These are phyloP conservation scores for Triplophysa yarkandensis DNA, from an alignment of 2,797 vertebrate genomes.

Conservation along the genomic window DNA sequence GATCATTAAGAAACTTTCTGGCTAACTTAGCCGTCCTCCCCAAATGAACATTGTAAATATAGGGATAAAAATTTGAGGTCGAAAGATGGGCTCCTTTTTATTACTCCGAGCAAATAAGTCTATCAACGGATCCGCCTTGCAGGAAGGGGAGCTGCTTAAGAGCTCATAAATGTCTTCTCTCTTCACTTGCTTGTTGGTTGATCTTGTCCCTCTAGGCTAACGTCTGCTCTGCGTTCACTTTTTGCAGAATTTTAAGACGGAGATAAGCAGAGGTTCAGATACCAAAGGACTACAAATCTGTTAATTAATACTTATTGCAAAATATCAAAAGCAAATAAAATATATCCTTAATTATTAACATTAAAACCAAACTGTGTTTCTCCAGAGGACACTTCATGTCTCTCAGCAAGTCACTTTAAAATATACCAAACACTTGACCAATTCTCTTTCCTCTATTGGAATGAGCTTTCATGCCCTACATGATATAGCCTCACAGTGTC, in stretches of 20 bases:
- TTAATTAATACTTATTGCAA: not conserved
- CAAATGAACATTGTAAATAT: slow-evolving; percentile 63
- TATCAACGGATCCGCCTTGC: slow-evolving; percentile 69
- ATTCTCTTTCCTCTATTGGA: too few relatives aligned
- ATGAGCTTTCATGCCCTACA: too few relatives aligned
- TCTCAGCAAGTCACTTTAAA: too few relatives aligned
- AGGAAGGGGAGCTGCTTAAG: slow-evolving; percentile 69
- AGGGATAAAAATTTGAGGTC: slow-evolving; percentile 65
- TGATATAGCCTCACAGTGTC: too few relatives aligned
- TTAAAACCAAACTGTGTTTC: too few relatives aligned
- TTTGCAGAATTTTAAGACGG: slow-evolving; percentile 46
- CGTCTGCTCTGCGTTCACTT: slow-evolving; percentile 53
- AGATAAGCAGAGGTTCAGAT: slow-evolving; percentile 7
- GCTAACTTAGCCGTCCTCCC: slow-evolving; percentile 64
- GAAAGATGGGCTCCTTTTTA: slow-evolving; percentile 75
- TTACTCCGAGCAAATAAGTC: slow-evolving; percentile 74
- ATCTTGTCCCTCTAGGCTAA: slow-evolving; percentile 60
- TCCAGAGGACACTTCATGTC: too few relatives aligned
- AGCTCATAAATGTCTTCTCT: slow-evolving; percentile 76
- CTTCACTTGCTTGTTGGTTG: slow-evolving; percentile 67
- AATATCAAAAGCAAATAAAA: too few relatives aligned
- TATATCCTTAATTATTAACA: too few relatives aligned
- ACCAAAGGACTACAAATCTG: not conserved
- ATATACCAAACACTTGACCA: too few relatives aligned
- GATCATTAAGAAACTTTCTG: slow-evolving; percentile 61